Base-by-base conservation (phyloP, 1,140 invertebrate species). In the Batillaria attramentaria region DNA sequence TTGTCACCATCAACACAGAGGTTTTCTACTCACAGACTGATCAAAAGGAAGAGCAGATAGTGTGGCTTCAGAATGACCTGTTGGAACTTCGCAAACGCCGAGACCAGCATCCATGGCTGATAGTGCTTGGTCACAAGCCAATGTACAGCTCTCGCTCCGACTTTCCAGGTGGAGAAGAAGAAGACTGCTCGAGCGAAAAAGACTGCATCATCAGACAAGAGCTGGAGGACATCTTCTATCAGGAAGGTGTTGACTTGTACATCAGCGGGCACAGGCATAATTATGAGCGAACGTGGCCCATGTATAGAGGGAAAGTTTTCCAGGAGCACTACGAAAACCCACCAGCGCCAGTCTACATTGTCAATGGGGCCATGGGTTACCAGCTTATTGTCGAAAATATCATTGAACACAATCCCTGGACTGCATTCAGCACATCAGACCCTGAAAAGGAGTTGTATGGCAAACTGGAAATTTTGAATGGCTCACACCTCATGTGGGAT, bases 211-310 rank as follows among this genome's bases (percentile, higher is more conserved):
- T 87, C 0, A 62, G 87, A 35, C 70, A 60, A 3, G 46, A 80
- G 31, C 89, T 99, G 68, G 98, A 99, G 92, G 92, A 96, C 50
- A 88, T 99, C 4, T 95, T 99, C 87, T 94, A 94, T 84, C 92
- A 96, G 70, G 94, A 96, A 88, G 96, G 96, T 68, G 98, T 99
- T 28, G 98, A 99, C 92, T 90, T 99, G 69, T 94, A 95, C 88
- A 92, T 99, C n/a, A 98, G 97, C 96, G 97, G 96, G 0, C 98
- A 99, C 91, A 97, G 99, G 89, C 97, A 99, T 91, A 95, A 95
- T 35, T 99, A 99, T 90, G 97, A 99, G 92, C 92, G 98, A 54
- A 92, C 98, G 76, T 99, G 95, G 94, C 97, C 98, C 0, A 93
- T 99, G 57, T 99, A 97, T 90, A 94, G 99, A 89, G 93, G 94